Conservation (phyloP, 2,113 vertebrate species). For the Hemibagrus wyckioides region DNA sequence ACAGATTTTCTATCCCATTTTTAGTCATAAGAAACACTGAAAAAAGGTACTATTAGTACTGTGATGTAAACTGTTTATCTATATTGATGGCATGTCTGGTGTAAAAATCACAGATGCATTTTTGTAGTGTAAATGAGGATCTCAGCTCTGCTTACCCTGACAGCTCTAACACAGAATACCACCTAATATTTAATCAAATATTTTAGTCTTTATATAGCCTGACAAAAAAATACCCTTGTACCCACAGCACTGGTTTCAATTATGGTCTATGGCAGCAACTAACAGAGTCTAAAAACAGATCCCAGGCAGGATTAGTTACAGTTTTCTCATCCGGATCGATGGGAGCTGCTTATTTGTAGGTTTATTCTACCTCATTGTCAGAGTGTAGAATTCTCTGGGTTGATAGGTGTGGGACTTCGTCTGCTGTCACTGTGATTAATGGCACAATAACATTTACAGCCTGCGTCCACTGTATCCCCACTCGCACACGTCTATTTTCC, state of each 20-base stretch:
- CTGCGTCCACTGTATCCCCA: constrained; percentile 57
- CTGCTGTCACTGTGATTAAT: constrained; percentile 70
- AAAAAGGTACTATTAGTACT: not conserved
- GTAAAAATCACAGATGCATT: not conserved
- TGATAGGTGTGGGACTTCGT: constrained; percentile 55
- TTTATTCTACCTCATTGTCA: constrained; percentile 60
- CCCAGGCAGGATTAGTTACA: constrained; percentile 58
- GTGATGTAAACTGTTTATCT: constrained; percentile 23
- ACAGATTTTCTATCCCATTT: not conserved
- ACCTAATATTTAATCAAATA: constrained; percentile 43
- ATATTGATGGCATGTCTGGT: constrained; percentile 9
- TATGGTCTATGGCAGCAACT: constrained; percentile 52
- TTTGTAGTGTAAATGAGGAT: constrained; percentile 22
- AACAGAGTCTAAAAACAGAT: constrained; percentile 60
- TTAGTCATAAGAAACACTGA: constrained; percentile 33
- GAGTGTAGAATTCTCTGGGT: constrained; percentile 54
- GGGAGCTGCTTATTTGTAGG: constrained; percentile 54
- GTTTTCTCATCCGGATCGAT: constrained; percentile 60
- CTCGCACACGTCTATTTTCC: constrained; percentile 54
- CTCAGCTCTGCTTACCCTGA: not conserved
- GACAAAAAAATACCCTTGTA: constrained; percentile 59
- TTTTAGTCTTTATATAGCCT: constrained; percentile 59
- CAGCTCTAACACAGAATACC: constrained; percentile 2
- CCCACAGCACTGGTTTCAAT: constrained; percentile 43
- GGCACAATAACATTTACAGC: constrained; percentile 69